These are phyloP conservation scores for Sapayoa aenigma DNA, from an alignment of 2,113 vertebrate genomes.

Conservation along the genomic window DNA sequence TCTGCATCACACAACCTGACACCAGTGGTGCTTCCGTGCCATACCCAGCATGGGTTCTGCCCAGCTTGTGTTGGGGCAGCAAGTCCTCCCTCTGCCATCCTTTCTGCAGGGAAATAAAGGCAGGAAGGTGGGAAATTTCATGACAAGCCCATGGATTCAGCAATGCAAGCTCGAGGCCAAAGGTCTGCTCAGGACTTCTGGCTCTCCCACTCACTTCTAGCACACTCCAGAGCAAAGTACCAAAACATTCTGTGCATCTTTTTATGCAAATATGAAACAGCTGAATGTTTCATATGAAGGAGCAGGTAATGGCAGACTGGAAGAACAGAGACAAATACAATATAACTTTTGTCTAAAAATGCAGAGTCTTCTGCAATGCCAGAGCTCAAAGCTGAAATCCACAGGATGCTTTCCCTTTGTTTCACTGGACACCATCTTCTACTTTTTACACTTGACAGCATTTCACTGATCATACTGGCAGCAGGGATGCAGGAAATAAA, in stretches of 20 bases:
- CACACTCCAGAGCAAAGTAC: not conserved
- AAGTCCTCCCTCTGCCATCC: not conserved
- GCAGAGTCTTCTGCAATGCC: not conserved
- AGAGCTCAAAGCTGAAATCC: not conserved
- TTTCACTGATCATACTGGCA: not conserved
- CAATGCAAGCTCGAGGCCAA: not conserved
- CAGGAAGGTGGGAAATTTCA: not conserved
- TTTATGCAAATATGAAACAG: not conserved
- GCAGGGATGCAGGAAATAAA: not conserved
- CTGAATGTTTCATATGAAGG: not conserved
- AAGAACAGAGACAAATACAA: not conserved
- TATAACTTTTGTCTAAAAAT: not conserved
- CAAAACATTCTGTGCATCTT: not conserved
- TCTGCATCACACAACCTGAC: not conserved
- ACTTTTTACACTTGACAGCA: not conserved
- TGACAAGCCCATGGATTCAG: not conserved
- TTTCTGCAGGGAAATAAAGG: not conserved
- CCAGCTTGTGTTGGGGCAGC: fast-evolving
- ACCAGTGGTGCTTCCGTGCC: not conserved
- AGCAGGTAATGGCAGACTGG: not conserved
- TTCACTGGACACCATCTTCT: not conserved
- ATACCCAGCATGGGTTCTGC: fast-evolving
- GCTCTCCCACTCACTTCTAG: not conserved
- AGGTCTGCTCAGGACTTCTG: not conserved
- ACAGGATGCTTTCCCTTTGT: not conserved